These are phyloP conservation scores for Orius laevigatus DNA, from an alignment of 1,140 invertebrate species.

Conservation along the genomic window DNA sequence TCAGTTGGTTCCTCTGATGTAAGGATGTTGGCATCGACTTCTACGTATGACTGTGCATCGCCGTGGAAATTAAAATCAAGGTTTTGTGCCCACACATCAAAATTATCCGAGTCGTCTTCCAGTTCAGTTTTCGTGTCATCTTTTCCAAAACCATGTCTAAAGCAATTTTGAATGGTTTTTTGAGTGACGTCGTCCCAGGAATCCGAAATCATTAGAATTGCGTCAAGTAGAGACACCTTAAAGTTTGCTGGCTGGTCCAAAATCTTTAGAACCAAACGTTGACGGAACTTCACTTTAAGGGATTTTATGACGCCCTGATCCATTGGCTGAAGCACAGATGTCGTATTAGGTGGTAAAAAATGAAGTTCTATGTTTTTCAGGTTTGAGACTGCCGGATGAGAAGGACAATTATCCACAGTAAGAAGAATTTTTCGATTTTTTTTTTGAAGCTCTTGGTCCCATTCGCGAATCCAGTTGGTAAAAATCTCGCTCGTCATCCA, in stretches of 20 bases:
- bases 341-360: conserved; percentile 28
- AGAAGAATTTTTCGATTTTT: conserved; percentile 16
- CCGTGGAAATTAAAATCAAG: neutral
- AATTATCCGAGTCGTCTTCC: neutral
- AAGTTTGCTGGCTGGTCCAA: too few species aligned
- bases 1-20: neutral
- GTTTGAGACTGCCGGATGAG: conserved; percentile 21
- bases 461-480: conserved; percentile 23
- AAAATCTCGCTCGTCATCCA: conserved; percentile 23
- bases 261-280: conserved; percentile 1
- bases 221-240: conserved; percentile 1
- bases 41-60: neutral
- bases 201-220: conserved; percentile 6
- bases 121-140: neutral
- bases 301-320: conserved; percentile 27
- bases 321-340: conserved; percentile 27
- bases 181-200: conserved; percentile 1
- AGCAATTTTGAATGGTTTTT: conserved; percentile 1
- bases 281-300: conserved; percentile 12
- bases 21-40: neutral
- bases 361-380: conserved; percentile 22
- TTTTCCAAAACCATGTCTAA: conserved; percentile 3
- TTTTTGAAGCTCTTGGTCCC: conserved; percentile 17
- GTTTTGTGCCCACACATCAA: neutral
- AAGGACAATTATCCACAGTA: conserved; percentile 27